Evolutionary conservation across 2,797 vertebrate genomes (phyloP), one percentile per base, ranked within the genome.

Genomic region (Adrianichthys oophorus): DNA sequence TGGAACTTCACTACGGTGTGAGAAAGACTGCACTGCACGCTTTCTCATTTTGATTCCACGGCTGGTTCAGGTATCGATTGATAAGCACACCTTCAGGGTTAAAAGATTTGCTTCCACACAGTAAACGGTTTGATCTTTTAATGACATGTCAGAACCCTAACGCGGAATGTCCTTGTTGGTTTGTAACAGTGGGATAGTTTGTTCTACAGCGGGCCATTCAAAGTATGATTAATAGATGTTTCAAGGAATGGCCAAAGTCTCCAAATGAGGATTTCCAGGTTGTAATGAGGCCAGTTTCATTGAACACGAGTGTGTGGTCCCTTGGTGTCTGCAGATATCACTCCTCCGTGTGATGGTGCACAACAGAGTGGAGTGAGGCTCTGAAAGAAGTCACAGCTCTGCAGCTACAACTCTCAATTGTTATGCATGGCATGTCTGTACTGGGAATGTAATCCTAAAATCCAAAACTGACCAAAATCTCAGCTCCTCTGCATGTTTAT

Each of bases 261-360:
- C 58, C 59, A 74, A 76, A 68, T 70, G 50, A 55, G 29, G 80
- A 88, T 71, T 76, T 85, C 84, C 72, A 74, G 65, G 52, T 63
- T 75, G 56, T 91, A 91, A 90, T 89, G 86, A 91, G 89, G 79
- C 78, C 65, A 41, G 64, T 70, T 77, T 79, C 65, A 66, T 59
- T 65, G 66, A 49, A 37, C 41, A 68, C 46, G 68, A 73, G 70
- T 48, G 53, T 56, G 65, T 76, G 74, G 53, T 16, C 72, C 76
- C 79, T 82, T 79, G 79, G 87, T 85, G 76, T 89, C 47, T 52
- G 21, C 70, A 72, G 58, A 80, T 78, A 83, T 80, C 74, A 58
- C 59, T 61, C 64, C 72, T 80, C 58, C 70, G 65, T 86, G 75
- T 88, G 88, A 89, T 89, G 77, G 59, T 62, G 51, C 70, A 86